Evolutionary conservation across 2,113 vertebrate genomes (phyloP), one percentile per base, ranked within the genome.

Genomic region (Perca flavescens): DNA sequence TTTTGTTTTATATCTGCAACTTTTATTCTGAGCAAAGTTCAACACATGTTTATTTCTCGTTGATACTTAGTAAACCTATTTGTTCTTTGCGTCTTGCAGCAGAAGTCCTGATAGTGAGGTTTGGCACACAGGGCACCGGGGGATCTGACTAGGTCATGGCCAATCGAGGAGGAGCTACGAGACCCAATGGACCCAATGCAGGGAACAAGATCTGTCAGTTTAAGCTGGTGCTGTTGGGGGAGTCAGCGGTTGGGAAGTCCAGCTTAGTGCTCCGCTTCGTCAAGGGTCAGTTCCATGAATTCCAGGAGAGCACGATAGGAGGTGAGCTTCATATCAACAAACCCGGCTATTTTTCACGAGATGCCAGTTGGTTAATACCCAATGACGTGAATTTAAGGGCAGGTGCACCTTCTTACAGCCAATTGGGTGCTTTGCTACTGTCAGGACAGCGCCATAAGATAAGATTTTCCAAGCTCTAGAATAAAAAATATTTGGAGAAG

Each of bases 91-190:
- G 53, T 83, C n/a, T 77, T 78, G 9, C 80, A 91, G 83, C 71
- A 80, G 74, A 88, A 77, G 85, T 85, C 50, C 85, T 81, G 81
- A 91, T 79, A 78, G 87, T 88, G 88, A 88, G 77, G 79, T 80
- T 88, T 81, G 79, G 88, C 85, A 74, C 93, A 84, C 91, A 94
- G 94, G 94, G 94, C 94, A 96, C 94, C 95, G 86, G 80, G 94
- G 94, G 87, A 90, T 93, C 95, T 86, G 89, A 91, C 58, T 95
- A 90, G 95, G 98, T 98, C 93, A 99, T 99, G 98, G 98, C 98
- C 95, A 99, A 96, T 96, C 96, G 97, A 94, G 96, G 97, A 91
- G 94, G 97, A 93, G 97, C 97, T 93, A 96, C 97, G 83, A 97
- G 98, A 90, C 93, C 93, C 87, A 94, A 93, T 62, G 93, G 93